A percentile compares a stretch with the other conserved stretches of the same genome.
Evolutionary conservation across 2,888 invertebrate species (phyloP).

Genomic region (Aquatica leii): DNA sequence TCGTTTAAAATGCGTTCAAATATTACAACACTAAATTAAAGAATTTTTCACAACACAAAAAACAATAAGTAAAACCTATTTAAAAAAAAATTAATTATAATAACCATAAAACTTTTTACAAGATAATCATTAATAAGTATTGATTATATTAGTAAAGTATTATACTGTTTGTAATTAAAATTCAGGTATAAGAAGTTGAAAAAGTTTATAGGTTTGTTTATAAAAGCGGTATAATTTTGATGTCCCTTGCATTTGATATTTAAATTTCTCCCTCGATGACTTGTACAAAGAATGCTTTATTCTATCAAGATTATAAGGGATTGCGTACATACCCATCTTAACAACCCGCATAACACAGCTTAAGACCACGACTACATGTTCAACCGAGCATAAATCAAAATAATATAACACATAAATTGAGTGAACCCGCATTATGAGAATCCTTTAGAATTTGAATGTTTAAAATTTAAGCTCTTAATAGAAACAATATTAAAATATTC

Average conservation of each 20-base stretch:
- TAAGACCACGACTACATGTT: slow-evolving; percentile 39
- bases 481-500: slow-evolving; percentile 3
- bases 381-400: slow-evolving; percentile 40
- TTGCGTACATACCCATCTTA: slow-evolving; percentile 37
- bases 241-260: slow-evolving; percentile 34
- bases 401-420: slow-evolving; percentile 34
- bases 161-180: too few relatives aligned
- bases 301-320: slow-evolving; percentile 32
- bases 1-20: too few relatives aligned
- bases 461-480: slow-evolving; percentile 19
- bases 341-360: slow-evolving; percentile 43
- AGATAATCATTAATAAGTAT: too few relatives aligned
- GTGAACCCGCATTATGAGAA: slow-evolving; percentile 33
- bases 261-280: slow-evolving; percentile 37
- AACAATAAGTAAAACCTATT: too few relatives aligned
- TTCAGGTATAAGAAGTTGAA: slow-evolving; percentile 10
- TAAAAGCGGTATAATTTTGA: slow-evolving; percentile 29
- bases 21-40: too few relatives aligned
- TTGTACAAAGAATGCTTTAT: slow-evolving; percentile 28
- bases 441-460: slow-evolving; percentile 23
- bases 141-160: too few relatives aligned
- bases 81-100: too few relatives aligned
- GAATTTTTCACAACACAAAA: too few relatives aligned
- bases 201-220: neutral
- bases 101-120: too few relatives aligned